Percentiles rank a stretch among this genome's conserved stretches.
Evolutionary conservation across 2,113 vertebrate genomes (phyloP).

Genomic region (Piaya cayana): DNA sequence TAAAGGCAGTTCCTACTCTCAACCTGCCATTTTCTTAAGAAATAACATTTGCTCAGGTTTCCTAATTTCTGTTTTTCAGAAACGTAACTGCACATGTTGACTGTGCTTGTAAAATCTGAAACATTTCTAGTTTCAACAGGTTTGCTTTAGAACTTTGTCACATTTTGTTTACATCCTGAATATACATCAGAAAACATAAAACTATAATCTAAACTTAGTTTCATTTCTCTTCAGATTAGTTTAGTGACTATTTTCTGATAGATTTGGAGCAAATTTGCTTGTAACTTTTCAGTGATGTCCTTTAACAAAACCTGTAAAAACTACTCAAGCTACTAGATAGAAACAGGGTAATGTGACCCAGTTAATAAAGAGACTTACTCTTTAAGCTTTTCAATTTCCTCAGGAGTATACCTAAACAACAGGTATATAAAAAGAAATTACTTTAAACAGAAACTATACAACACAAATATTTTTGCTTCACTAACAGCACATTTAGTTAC

Average conservation of each 20-base stretch:
- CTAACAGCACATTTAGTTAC: neutral
- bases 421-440: slow-evolving; percentile 39
- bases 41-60: neutral
- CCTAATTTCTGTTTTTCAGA: neutral
- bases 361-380: slow-evolving; percentile 83
- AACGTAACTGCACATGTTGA: neutral
- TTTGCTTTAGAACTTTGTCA: neutral
- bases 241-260: neutral
- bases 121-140: neutral
- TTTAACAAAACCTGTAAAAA: neutral
- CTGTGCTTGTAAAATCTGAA: neutral
- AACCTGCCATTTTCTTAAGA: neutral
- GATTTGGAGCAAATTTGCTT: neutral
- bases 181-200: neutral
- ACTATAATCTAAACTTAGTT: neutral
- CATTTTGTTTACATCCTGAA: neutral
- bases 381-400: slow-evolving; percentile 96
- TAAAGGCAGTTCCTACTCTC: neutral
- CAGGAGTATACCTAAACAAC: slow-evolving; percentile 87
- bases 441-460: slow-evolving; percentile 12
- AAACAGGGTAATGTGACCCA: neutral
- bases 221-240: neutral
- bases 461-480: neutral
- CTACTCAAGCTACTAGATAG: neutral
- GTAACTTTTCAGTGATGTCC: neutral